Evolutionary conservation across 2,888 invertebrate species (phyloP), one percentile per base, ranked within the genome.

Genomic region (Hypena proboscidalis): DNA sequence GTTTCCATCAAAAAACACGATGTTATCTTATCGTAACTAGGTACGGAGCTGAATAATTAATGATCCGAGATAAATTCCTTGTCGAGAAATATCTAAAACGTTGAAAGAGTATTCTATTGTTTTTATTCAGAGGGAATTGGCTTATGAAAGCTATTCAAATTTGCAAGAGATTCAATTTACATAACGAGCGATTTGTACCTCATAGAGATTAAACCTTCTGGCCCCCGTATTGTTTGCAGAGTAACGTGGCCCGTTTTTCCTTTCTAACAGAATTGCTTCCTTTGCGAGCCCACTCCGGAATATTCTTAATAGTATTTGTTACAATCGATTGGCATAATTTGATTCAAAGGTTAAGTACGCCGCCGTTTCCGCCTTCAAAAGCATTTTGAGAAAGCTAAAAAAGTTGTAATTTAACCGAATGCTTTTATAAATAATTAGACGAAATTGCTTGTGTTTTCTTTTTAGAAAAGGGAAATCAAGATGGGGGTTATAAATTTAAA

Each of bases 181-280:
- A 88, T 90, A 86, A 88, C 85, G 85, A 83, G 83, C 86, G 82
- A 88, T 90, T 86, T 86, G 85, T 88, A 85, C 83, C 80, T 82
- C 75, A 78, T 77, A 74, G 79, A 82, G 80, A 83, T 83, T 82
- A 80, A 80, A 77, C 76, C 79, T 73, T 76, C 74, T 74, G 70
- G 55, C 68, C 65, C 55, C 70, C 70, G 72, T 73, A 64, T 70
- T 81, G 80, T 82, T 83, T 77, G 76, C 58, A 58, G 67, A 70
- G 72, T 68, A 71, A 69, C 59, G 67, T 53, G 43, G 50, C 57
- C 63, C 62, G 70, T 76, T 80, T 75, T 74, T 68, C 67, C 70
- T 50, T 51, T 47, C 47, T 40, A 34, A 58, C 48, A 56, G 67
- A 71, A 76, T 75, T 62, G 67, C 70, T 63, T 74, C 67, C 72